A percentile compares a stretch with the other conserved stretches of the same genome.
phyloP scores from a whole-genome alignment of 2,797 vertebrate species.

The Borostomias antarcticus region DNA sequence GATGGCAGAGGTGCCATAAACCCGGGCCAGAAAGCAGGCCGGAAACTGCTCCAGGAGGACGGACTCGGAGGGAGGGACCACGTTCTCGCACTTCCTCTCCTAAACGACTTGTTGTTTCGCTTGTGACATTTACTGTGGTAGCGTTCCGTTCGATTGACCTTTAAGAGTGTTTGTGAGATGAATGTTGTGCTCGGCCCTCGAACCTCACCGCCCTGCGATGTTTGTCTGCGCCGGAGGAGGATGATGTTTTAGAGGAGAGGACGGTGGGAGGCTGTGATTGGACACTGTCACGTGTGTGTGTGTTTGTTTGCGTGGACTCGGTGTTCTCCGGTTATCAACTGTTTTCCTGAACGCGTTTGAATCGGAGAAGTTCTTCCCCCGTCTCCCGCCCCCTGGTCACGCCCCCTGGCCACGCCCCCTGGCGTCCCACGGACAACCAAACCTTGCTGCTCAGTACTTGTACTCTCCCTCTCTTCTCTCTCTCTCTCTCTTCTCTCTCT shows the following conservation, averaged over 20 bases:
- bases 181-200: conserved; percentile 74
- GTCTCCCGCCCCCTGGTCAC: conserved; percentile 51
- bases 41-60: neutral
- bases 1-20: conserved; percentile 74
- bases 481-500: neutral
- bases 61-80: too few relatives aligned
- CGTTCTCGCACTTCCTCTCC: too few relatives aligned
- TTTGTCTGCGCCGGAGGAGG: too few relatives aligned
- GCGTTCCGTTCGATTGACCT: conserved; percentile 57
- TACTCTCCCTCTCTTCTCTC: conserved; percentile 33
- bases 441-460: conserved; percentile 62
- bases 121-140: conserved; percentile 41
- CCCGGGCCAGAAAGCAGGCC: conserved; percentile 36
- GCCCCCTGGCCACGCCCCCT: conserved; percentile 55
- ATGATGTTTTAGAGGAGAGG: conserved; percentile 40
- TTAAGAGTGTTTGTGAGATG: conserved; percentile 68
- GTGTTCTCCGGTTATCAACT: conserved; percentile 42
- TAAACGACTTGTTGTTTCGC: conserved; percentile 59
- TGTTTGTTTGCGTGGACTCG: conserved; percentile 43
- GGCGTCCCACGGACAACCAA: conserved; percentile 27
- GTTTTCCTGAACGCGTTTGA: conserved; percentile 49
- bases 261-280: conserved; percentile 27
- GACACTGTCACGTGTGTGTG: too few relatives aligned
- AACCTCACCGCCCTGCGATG: conserved; percentile 72
- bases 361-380: conserved; percentile 50